Base-by-base conservation (phyloP, 2,888 invertebrate species). In the Melieria picta region DNA sequence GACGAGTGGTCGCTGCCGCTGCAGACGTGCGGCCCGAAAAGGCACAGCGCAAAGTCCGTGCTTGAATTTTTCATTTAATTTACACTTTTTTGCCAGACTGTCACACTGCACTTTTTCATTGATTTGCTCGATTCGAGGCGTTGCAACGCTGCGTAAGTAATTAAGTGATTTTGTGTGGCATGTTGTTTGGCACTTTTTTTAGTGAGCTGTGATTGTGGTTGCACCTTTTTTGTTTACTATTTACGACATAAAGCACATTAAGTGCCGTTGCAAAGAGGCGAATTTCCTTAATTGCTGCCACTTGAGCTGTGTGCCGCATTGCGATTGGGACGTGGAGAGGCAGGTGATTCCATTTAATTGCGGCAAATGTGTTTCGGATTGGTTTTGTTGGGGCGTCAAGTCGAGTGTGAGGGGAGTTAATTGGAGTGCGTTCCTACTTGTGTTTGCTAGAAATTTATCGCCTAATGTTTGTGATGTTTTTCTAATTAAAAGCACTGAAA, bases 1-100 rank as follows among this genome's bases (percentile, higher is more conserved):
- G 16, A 16, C 30, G 30, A 30, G 30, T 30, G 30, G 30, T 30
- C 30, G 30, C 30, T 30, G 30, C 30, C 30, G 30, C 30, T 74
- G 77, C 74, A 69, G 52, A 67, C 42, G 66, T 48, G 64, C 62
- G 16, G 43, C 43, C 5, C 16, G 50, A 60, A 60, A 10, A 42
- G 47, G 16, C n/a, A 43, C 13, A 52, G 61, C n/a, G 16, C 11
- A 56, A 4, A 48, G 58, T 57, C 9, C 61, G 76, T 78, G 79
- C 81, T 82, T 82, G 80, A 81, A 81, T 82, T 81, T 81, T 82
- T 82, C 81, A 81, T 82, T 80, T 81, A 82, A 80, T 82, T 83
- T 82, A 80, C 83, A 82, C 81, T 79, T 77, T 73, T 61, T 57
- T 69, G 62, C 57, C 48, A 65, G 65, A 69, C 30, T 50, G 42